Percentiles rank a stretch among this genome's conserved stretches.
Conservation (phyloP, 2,797 vertebrate species). For the Catharus ustulatus region DNA sequence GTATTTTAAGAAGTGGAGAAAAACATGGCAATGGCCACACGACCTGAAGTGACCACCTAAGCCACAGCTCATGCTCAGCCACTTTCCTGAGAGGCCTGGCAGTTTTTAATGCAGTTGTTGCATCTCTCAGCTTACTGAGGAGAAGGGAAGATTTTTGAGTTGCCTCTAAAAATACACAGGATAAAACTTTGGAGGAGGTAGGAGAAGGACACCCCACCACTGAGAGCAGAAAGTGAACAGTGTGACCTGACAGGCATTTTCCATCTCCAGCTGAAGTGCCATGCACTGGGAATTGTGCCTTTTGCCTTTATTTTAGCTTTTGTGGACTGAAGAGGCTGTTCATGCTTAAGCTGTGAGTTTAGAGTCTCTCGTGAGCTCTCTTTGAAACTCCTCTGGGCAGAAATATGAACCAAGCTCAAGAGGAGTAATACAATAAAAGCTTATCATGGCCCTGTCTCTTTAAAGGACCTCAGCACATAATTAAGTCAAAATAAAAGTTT, state of each 20-base stretch:
- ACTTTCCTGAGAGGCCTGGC: neutral
- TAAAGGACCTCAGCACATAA: conserved; percentile 37
- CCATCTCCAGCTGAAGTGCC: neutral
- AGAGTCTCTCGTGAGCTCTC: neutral
- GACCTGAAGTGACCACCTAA: neutral
- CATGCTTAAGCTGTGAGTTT: neutral
- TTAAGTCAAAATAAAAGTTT: conserved; percentile 65
- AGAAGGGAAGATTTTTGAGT: neutral
- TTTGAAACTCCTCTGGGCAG: conserved; percentile 6
- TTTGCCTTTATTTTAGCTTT: neutral
- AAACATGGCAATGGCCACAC: rapidly evolving
- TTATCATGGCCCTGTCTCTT: conserved; percentile 14
- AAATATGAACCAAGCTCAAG: conserved; percentile 13
- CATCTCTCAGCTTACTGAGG: neutral
- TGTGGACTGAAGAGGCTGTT: neutral
- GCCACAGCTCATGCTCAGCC: neutral
- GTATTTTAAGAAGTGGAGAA: neutral
- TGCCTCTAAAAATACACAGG: neutral
- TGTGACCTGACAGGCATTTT: neutral
- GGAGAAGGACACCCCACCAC: neutral
- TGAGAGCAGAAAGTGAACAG: neutral
- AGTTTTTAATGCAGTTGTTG: neutral
- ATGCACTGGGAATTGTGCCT: neutral
- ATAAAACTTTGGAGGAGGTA: neutral
- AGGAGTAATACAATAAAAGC: neutral